Evolutionary conservation across 2,888 invertebrate species (phyloP).

Genomic region (Catocala fraxini): DNA sequence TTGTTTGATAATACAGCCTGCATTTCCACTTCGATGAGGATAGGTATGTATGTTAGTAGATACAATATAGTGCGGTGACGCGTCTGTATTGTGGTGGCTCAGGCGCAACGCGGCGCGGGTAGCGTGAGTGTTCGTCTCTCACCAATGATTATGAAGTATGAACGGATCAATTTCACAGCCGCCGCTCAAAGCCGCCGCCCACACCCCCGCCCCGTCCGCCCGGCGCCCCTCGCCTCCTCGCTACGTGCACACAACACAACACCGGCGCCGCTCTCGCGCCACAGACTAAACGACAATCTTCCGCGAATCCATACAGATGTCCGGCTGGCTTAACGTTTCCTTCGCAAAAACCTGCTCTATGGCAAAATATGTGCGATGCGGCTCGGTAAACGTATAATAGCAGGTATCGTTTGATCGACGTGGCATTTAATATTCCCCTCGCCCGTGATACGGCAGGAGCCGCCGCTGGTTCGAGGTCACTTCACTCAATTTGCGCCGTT

Average conservation of each 20-base stretch:
- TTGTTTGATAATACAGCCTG: slow-evolving; percentile 2
- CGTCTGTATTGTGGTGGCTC: slow-evolving; percentile 15
- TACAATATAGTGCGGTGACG: neutral
- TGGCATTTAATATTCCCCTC: slow-evolving; percentile 43
- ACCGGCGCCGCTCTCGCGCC: slow-evolving; percentile 32
- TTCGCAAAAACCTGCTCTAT: slow-evolving; percentile 34
- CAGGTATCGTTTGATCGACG: slow-evolving; percentile 53
- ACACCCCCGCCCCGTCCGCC: slow-evolving; percentile 22
- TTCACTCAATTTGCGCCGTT: slow-evolving; percentile 84
- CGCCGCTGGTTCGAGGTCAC: slow-evolving; percentile 51
- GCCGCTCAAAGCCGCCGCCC: slow-evolving; percentile 63
- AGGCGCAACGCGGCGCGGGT: slow-evolving; percentile 33
- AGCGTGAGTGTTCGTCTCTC: slow-evolving; percentile 56
- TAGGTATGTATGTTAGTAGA: neutral
- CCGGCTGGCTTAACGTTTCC: slow-evolving; percentile 15
- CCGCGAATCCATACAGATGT: slow-evolving; percentile 10
- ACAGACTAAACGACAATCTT: slow-evolving; percentile 45
- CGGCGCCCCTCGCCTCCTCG: slow-evolving; percentile 26
- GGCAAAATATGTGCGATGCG: slow-evolving; percentile 39
- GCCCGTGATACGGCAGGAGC: slow-evolving; percentile 40
- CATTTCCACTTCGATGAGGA: neutral
- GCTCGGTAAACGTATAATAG: slow-evolving; percentile 45
- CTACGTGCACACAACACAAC: slow-evolving; percentile 38
- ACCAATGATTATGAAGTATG: slow-evolving; percentile 75
- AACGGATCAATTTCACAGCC: slow-evolving; percentile 76